Base-by-base conservation (phyloP, 2,888 invertebrate species). In the Antheraea yamamai region DNA sequence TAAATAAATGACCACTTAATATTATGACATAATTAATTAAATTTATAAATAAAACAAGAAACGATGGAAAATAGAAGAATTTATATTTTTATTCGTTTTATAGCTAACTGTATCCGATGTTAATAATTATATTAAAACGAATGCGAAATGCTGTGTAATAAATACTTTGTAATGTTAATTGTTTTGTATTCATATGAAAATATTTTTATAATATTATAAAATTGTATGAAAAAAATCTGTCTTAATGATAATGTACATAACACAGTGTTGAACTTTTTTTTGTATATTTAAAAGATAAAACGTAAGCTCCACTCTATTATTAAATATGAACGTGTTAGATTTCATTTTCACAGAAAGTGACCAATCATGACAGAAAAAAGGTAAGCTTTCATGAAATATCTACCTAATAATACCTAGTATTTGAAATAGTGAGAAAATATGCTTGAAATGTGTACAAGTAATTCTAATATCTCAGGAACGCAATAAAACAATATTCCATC, bases 401-500 rank as follows among this genome's bases (percentile, higher is more conserved):
- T 39, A 10, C 61, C 30, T 3, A 30, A 30, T 30, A 30, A 30
- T 30, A 30, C 1, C 3, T 30, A 30, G 30, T 30, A 30, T 30
- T 12, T 61, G 6, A 55, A 55, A 20, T 20, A 55, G 20, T 55
- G 20, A 20, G 7, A 55, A 20, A 55, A 20, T 55, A 55, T 55
- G 55, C n/a, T 55, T 55, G 20, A 55, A 55, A 55, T 20, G 6
- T 20, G 18, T 55, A 55, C 1, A 55, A 55, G 8, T 55, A 20
- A 55, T 55, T 55, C 55, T 55, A 55, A 18, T 20, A 20, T 55
- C 18, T 8, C 20, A 18, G 20, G 18, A 55, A 20, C 20, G 55
- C 20, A 55, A 55, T 70, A 70, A 61, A 61, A 58, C 72, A 61
- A 47, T 47, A 16, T 79, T 77, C 75, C 30, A 39, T 75, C 78